Evolutionary conservation across 2,113 vertebrate genomes (phyloP).

Genomic region (Sinocyclocheilus anophthalmus): DNA sequence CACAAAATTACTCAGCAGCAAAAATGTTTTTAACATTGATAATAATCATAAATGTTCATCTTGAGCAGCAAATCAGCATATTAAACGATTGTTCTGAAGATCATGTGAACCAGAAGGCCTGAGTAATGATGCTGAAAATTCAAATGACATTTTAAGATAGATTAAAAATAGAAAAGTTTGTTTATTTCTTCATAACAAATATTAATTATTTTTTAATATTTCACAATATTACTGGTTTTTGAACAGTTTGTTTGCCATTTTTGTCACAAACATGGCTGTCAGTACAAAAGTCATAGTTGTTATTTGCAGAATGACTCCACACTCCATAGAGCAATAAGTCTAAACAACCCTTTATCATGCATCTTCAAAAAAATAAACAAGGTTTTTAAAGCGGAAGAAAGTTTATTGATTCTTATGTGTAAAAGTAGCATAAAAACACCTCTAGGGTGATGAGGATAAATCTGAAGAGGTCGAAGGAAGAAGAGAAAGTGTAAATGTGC

Average conservation of each 20-base stretch:
- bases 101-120: too few species aligned
- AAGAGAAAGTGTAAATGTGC: conserved; percentile 35
- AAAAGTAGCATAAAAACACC: conserved; percentile 26
- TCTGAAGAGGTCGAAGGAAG: background rate
- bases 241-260: background rate
- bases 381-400: conserved; percentile 49
- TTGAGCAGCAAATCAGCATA: too few species aligned
- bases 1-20: too few species aligned
- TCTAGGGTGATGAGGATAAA: conserved; percentile 11
- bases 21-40: too few species aligned
- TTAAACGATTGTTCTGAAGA: too few species aligned
- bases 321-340: background rate
- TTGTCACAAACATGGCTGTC: background rate
- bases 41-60: too few species aligned
- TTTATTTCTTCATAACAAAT: too few species aligned
- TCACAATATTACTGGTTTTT: too few species aligned
- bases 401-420: conserved; percentile 61
- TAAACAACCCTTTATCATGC: background rate
- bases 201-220: too few species aligned
- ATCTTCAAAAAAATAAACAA: background rate
- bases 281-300: background rate
- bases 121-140: background rate
- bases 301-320: background rate
- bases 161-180: background rate
- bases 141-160: background rate